A percentile compares a stretch with the other conserved stretches of the same genome.
Evolutionary conservation across 2,797 vertebrate species (phyloP).

Genomic region (Amblyopsis hoosieri): DNA sequence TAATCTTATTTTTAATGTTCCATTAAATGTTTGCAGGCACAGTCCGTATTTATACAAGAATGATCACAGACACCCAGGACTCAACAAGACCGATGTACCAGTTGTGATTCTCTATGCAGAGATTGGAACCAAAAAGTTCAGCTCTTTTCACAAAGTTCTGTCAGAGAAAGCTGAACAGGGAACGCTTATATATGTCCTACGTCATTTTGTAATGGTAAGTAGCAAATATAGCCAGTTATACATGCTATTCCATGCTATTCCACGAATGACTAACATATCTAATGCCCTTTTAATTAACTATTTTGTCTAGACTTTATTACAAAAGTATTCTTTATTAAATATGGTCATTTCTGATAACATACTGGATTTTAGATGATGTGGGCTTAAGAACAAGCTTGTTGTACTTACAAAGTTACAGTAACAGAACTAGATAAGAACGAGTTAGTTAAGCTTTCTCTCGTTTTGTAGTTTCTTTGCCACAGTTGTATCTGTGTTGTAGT

Average conservation of each 20-base stretch:
- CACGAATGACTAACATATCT: not conserved
- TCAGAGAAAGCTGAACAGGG: conserved; percentile 83
- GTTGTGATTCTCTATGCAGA: conserved; percentile 93
- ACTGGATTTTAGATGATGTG: not conserved
- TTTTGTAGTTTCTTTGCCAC: not conserved
- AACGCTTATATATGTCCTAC: conserved; percentile 87
- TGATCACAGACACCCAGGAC: conserved; percentile 88
- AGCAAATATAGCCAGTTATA: not conserved
- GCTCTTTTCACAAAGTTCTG: conserved; percentile 87
- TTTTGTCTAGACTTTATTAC: not conserved
- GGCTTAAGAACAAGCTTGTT: not conserved
- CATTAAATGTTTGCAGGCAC: conserved; percentile 75
- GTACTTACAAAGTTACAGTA: not conserved
- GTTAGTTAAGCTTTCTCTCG: too few species aligned
- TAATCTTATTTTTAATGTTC: conserved; percentile 15
- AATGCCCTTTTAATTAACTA: conserved; percentile 4
- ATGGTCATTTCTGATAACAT: not conserved
- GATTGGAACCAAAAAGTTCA: conserved; percentile 92
- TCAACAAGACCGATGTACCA: conserved; percentile 80
- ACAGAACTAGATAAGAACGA: not conserved
- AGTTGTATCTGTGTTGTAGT: conserved; percentile 1
- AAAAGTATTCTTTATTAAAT: conserved; percentile 2
- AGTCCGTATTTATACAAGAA: conserved; percentile 89
- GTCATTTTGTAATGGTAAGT: conserved; percentile 91
- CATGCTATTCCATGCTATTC: not conserved